Evolutionary conservation across 2,888 invertebrate species (phyloP), one percentile per base, ranked within the genome.

Genomic region (Phyllotreta striolata): DNA sequence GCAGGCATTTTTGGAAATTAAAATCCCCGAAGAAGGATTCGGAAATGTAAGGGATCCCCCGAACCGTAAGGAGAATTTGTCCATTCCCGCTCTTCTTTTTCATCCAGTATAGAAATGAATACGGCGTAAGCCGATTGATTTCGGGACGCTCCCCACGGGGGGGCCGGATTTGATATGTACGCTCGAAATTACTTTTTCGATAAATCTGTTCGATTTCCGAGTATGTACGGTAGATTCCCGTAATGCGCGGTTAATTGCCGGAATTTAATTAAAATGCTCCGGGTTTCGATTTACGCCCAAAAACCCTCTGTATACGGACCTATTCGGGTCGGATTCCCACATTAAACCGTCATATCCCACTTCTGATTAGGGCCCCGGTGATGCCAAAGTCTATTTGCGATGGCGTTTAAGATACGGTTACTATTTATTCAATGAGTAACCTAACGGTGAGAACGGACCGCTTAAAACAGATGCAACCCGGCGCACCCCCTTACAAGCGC

Each of bases 371-470:
- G 8, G 12, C 38, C n/a, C 56, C 14, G 7, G 9, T n/a, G 40
- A n/a, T n/a, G n/a, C n/a, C 47, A 61, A 63, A 62, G 55, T 70
- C 73, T 78, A 75, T 78, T 78, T 78, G 75, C 77, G 71, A 71
- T 72, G 51, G 76, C 74, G 72, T 77, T 77, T 76, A 76, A 76
- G 78, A 78, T 78, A 77, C 76, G 74, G 77, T 79, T 78, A 76
- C 79, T 76, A 73, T 79, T 78, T 79, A 74, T 72, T 70, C 74
- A 74, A 76, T 79, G 78, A 79, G 76, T 79, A 79, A 79, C 77
- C 76, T 79, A 78, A 78, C 77, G 78, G 64, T 64, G 64, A 61
- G 61, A 60, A 61, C 44, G 24, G 24, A 56, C 61, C 64, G 57
- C 70, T 70, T 54, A 63, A 63, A 66, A 54, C 66, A 66, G 63